Evolutionary conservation across 2,113 vertebrate species (phyloP), one percentile per base, ranked within the genome.

Genomic region (Trematocara macrostoma): DNA sequence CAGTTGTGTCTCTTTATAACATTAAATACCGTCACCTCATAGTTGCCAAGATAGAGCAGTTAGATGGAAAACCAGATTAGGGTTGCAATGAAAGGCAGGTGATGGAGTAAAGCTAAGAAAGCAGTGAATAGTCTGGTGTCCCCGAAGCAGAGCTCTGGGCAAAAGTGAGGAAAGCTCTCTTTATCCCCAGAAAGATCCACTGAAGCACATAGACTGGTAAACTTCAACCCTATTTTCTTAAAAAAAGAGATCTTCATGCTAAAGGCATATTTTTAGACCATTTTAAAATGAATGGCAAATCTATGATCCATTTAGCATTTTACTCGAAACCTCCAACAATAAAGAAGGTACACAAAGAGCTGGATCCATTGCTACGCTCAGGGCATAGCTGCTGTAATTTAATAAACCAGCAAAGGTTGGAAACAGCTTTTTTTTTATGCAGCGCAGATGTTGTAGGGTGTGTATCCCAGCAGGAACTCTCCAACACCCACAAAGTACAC

Each of bases 401-500:
- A 90, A 90, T 85, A 31, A 86, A 38, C 81, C 23, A 3, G 56
- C 53, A 87, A 45, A 86, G 84, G 51, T 35, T 74, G 20, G 31
- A 83, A 90, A 88, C 71, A 79, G 59, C 20, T 42, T 7, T 3
- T n/a, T 56, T 31, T 31, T 6, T 94, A 96, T 56, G 93, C 83
- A 49, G 96, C 95, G 91, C 90, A 96, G 87, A 96, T 92, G 82
- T 89, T 95, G 81, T 94, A 92, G 31, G 96, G 96, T 4, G 86
- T 94, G 92, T 95, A 96, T 7, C 94, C 97, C 55, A 97, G 92
- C 84, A 97, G 47, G 56, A 95, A 93, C 86, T 97, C 97, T 84
- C 97, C 97, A 47, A 97, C 96, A 51, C 96, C 96, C 1, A 97
- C 92, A 86, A 95, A 96, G 89, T 97, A 97, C 81, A 97, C 88